Conservation (phyloP, 2,797 vertebrate genomes). For the Decapterus maruadsi region DNA sequence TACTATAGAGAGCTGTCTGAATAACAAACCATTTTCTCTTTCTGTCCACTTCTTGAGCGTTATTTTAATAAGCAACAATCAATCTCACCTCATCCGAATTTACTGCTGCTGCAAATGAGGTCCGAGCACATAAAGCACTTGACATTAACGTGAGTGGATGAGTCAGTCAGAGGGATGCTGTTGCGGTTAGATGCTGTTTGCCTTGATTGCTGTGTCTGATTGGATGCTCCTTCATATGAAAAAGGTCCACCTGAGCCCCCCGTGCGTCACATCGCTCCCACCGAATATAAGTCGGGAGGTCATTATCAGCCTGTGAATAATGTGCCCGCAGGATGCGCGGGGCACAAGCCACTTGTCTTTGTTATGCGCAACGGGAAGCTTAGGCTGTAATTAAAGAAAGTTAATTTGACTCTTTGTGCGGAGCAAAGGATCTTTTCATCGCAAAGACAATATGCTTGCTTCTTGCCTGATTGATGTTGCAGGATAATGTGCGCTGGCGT, state of each 20-base stretch:
- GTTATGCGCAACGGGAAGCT: constrained; percentile 40
- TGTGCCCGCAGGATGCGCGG: constrained; percentile 11
- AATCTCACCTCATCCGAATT: constrained; percentile 28
- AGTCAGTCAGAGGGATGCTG: constrained; percentile 35
- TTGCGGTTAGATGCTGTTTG: constrained; percentile 27
- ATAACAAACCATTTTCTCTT: background rate
- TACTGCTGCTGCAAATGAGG: constrained; percentile 10
- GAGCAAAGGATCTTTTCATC: constrained; percentile 67
- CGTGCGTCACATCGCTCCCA: constrained; percentile 19
- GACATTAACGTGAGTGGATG: constrained; percentile 45
- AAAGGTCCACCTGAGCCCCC: constrained; percentile 48
- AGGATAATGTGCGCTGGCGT: constrained; percentile 58
- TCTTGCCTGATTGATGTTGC: constrained; percentile 62
- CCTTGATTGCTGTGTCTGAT: constrained; percentile 46
- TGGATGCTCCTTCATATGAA: constrained; percentile 30
- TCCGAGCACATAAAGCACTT: constrained; percentile 19
- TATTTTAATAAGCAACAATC: constrained; percentile 17
- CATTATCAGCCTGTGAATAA: constrained; percentile 53
- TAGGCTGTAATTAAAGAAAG: constrained; percentile 69
- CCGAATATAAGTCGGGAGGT: constrained; percentile 45
- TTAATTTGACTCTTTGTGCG: constrained; percentile 68
- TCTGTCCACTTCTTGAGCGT: constrained; percentile 2
- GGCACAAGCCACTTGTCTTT: constrained; percentile 54
- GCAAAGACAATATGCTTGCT: constrained; percentile 61
- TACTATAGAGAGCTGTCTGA: background rate